Evolutionary conservation across 2,113 vertebrate genomes (phyloP).

Genomic region (Xenotilapia leptura): DNA sequence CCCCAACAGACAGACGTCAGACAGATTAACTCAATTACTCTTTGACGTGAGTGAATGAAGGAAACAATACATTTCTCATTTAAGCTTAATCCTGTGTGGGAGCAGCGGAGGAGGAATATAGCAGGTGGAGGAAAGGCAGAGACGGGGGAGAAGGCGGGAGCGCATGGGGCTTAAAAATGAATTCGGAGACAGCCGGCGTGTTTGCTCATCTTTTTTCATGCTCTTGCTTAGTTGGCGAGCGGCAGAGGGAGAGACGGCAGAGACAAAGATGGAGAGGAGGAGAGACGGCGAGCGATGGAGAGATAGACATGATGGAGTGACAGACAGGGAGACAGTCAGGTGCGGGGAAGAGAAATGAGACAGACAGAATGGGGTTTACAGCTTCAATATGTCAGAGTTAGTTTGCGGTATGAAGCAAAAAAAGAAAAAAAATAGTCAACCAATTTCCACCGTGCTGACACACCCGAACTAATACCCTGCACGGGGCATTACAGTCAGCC

Average conservation of each 20-base stretch:
- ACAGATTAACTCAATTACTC: slow-evolving; percentile 70
- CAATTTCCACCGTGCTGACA: slow-evolving; percentile 28
- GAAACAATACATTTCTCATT: slow-evolving; percentile 66
- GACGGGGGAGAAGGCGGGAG: background rate
- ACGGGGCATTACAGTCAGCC: slow-evolving; percentile 34
- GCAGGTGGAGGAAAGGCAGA: slow-evolving; percentile 14
- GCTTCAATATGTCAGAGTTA: slow-evolving; percentile 39
- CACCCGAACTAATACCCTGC: slow-evolving; percentile 27
- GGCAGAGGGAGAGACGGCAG: background rate
- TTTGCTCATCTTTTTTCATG: slow-evolving; percentile 54
- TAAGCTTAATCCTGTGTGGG: slow-evolving; percentile 44
- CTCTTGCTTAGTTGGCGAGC: slow-evolving; percentile 5
- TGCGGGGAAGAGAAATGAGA: slow-evolving; percentile 6
- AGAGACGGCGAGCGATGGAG: background rate
- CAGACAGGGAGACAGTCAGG: slow-evolving; percentile 14
- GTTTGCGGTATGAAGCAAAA: slow-evolving; percentile 17
- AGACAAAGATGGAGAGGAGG: background rate
- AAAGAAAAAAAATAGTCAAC: background rate
- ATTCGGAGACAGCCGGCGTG: slow-evolving; percentile 10
- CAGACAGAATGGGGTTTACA: slow-evolving; percentile 51
- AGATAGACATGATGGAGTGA: slow-evolving; percentile 37
- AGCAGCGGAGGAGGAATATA: slow-evolving; percentile 32
- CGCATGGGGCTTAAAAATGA: slow-evolving; percentile 20
- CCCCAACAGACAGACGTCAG: slow-evolving; percentile 35
- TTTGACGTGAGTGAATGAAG: slow-evolving; percentile 57